Conservation (phyloP, 1,140 invertebrate species). For the Drosophila virilis region DNA sequence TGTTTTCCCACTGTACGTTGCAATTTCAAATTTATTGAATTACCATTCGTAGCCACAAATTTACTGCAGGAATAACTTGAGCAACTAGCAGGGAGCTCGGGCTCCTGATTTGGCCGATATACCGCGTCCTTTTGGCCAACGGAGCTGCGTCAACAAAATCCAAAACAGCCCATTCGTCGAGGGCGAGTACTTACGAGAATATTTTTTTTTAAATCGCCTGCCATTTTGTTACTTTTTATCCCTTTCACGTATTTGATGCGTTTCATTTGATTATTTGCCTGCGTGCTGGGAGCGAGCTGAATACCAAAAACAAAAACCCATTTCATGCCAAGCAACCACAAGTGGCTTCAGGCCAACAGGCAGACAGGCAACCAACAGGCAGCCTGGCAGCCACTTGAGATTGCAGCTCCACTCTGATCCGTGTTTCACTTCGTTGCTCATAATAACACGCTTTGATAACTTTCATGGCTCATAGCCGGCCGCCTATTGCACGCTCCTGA, state of each 20-base stretch:
- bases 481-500: conserved; percentile 55
- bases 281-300: conserved; percentile 46
- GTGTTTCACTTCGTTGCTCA: conserved; percentile 68
- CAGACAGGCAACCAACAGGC: conserved; percentile 37
- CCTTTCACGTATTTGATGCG: conserved; percentile 79
- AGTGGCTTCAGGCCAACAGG: conserved; percentile 52
- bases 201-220: conserved; percentile 66
- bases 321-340: conserved; percentile 69
- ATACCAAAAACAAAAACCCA: conserved; percentile 50
- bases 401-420: conserved; percentile 29
- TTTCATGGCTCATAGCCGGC: conserved; percentile 75
- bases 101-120: conserved; percentile 12
- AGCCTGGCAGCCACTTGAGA: conserved; percentile 60
- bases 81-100: conserved; percentile 14
- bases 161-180: conserved; percentile 17
- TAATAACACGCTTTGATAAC: conserved; percentile 84
- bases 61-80: conserved; percentile 47
- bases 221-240: conserved; percentile 72
- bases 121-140: conserved; percentile 16
- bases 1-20: conserved; percentile 41
- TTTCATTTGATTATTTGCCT: conserved; percentile 80
- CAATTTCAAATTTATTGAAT: conserved; percentile 63
- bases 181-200: conserved; percentile 29
- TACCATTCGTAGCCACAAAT: conserved; percentile 39
- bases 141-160: conserved; percentile 63